Conservation (phyloP, 2,888 invertebrate genomes). For the Agrochola lychnidis region DNA sequence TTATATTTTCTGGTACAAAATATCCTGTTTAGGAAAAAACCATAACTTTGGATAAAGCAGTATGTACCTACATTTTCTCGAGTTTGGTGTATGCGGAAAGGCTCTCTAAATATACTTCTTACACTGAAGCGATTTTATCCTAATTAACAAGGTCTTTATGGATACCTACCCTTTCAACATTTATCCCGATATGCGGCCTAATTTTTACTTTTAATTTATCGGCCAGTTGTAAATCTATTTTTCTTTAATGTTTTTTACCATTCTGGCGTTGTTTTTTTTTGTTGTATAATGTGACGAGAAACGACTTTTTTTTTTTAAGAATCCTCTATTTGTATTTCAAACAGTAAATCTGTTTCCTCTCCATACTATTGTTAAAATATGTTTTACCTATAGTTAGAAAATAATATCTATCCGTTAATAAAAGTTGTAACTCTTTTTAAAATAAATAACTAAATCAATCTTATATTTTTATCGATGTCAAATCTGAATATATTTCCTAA, state of each 20-base stretch:
- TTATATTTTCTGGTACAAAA: background rate
- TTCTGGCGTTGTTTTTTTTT: background rate
- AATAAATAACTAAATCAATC: conserved; percentile 4
- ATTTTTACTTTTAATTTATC: conserved; percentile 9
- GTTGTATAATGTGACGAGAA: no score
- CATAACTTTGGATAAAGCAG: background rate
- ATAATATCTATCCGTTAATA: conserved; percentile 5
- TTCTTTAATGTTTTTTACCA: background rate
- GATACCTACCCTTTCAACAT: background rate
- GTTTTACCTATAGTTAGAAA: conserved; percentile 17
- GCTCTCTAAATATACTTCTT: background rate
- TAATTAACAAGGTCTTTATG: background rate
- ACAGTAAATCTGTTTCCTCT: background rate
- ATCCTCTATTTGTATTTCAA: background rate
- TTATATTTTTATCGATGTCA: conserved; percentile 50
- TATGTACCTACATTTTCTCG: background rate
- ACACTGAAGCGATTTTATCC: conserved; percentile 10
- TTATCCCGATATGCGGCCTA: conserved; percentile 31
- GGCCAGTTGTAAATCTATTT: background rate
- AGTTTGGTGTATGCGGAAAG: background rate
- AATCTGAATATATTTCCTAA: conserved; percentile 42
- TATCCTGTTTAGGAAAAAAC: background rate
- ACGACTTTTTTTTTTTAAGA: background rate
- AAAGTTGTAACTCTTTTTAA: conserved; percentile 9
- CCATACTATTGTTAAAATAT: conserved; percentile 37